Percentiles rank a stretch among this genome's conserved stretches.
Evolutionary conservation across 2,113 vertebrate species (phyloP).

Genomic region (Gallinago jamesoni): DNA sequence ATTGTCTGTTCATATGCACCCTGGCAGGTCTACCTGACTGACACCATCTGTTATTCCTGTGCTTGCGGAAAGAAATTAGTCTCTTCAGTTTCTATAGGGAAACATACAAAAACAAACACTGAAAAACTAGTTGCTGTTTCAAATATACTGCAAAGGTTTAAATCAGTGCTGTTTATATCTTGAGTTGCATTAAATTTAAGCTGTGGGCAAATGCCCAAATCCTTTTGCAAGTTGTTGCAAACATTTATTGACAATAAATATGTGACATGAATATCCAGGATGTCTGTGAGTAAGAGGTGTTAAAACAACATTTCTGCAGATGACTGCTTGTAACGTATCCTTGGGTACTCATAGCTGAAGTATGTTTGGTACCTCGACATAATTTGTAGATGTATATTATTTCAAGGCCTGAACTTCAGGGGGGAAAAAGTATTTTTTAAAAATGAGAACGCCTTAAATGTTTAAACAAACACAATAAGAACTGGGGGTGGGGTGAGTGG

Average conservation of each 20-base stretch:
- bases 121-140: not conserved
- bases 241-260: not conserved
- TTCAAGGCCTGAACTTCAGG: not conserved
- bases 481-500: not conserved
- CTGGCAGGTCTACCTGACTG: conserved; percentile 38
- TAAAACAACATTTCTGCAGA: not conserved
- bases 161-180: not conserved
- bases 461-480: not conserved
- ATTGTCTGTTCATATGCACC: not conserved
- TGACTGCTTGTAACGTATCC: not conserved
- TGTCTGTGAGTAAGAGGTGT: not conserved
- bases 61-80: not conserved
- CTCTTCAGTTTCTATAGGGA: not conserved
- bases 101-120: not conserved
- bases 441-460: not conserved
- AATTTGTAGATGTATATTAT: conserved; percentile 25
- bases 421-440: not conserved
- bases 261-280: not conserved
- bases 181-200: not conserved
- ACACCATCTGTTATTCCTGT: conserved; percentile 20
- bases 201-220: not conserved
- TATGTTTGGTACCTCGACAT: not conserved
- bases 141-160: not conserved
- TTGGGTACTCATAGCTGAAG: not conserved
- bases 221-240: not conserved